phyloP scores from a whole-genome alignment of 2,888 invertebrate genomes.

The Protonemura montana region DNA sequence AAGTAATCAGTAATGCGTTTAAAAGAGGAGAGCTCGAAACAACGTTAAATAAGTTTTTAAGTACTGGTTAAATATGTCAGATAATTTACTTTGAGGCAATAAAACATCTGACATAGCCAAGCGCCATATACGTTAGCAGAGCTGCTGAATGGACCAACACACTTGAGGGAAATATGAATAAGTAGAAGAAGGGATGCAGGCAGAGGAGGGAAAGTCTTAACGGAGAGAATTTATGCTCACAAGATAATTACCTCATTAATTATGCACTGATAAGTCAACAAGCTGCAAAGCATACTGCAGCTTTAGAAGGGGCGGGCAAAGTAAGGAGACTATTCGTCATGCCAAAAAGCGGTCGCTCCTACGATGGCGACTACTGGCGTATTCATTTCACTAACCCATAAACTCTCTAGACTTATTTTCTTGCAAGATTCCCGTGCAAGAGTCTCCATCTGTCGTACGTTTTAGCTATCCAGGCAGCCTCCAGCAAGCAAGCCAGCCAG shows the following conservation, averaged over 20 bases:
- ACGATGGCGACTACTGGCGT: neutral
- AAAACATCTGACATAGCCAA: neutral
- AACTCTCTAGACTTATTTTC: constrained; percentile 16
- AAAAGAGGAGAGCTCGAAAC: neutral
- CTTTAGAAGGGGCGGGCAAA: constrained; percentile 18
- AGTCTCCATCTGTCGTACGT: neutral
- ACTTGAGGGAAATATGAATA: neutral
- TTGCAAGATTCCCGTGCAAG: neutral
- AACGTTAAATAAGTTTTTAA: neutral
- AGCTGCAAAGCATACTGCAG: constrained; percentile 30
- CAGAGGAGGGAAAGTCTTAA: constrained; percentile 14
- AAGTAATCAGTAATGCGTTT: neutral
- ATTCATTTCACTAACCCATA: constrained; percentile 35
- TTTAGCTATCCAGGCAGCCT: neutral
- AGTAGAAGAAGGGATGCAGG: neutral
- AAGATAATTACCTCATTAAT: constrained; percentile 45
- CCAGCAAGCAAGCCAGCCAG: no score
- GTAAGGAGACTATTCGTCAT: constrained; percentile 36
- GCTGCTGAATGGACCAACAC: neutral
- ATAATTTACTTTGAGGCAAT: neutral
- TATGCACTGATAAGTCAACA: constrained; percentile 43
- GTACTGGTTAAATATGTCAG: constrained; percentile 4
- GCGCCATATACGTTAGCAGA: neutral
- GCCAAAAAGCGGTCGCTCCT: constrained; percentile 25
- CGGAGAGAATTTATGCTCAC: constrained; percentile 39